Conservation (phyloP, 1,140 invertebrate genomes). For the Papilio dardanus region DNA sequence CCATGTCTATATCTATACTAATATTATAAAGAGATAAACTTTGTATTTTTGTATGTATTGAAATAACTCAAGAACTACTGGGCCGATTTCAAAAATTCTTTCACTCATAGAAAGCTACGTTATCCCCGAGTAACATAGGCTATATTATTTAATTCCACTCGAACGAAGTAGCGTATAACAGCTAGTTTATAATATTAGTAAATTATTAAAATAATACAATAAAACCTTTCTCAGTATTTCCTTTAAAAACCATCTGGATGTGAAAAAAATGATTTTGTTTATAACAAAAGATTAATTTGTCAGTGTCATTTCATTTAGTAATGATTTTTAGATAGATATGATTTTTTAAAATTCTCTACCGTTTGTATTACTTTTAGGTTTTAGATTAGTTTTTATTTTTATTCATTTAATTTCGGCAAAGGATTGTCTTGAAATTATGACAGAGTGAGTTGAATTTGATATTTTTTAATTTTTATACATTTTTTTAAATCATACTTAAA, state of each 20-base stretch:
- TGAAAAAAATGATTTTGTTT: conserved; percentile 45
- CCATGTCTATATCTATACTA: too few species aligned
- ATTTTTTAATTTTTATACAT: conserved; percentile 33
- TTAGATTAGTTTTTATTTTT: conserved; percentile 65
- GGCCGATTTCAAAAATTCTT: too few species aligned
- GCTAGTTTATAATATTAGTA: background rate
- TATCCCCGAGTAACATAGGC: too few species aligned
- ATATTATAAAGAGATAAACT: too few species aligned
- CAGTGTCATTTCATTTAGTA: conserved; percentile 61
- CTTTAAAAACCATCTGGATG: conserved; percentile 42
- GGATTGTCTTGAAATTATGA: conserved; percentile 64
- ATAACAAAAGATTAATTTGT: conserved; percentile 44
- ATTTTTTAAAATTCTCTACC: conserved; percentile 73
- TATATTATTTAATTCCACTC: too few species aligned
- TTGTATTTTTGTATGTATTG: too few species aligned
- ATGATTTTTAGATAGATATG: conserved; percentile 65
- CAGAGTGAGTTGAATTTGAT: conserved; percentile 60
- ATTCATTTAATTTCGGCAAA: conserved; percentile 52
- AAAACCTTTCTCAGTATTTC: conserved; percentile 33
- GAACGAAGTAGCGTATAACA: too few species aligned
- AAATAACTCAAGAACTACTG: too few species aligned
- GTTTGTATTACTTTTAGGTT: conserved; percentile 63
- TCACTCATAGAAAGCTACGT: too few species aligned
- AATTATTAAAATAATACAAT: background rate
- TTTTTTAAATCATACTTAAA: too few species aligned